phyloP scores from a whole-genome alignment of 1,140 invertebrate species.

The Daktulosphaira vitifoliae region DNA sequence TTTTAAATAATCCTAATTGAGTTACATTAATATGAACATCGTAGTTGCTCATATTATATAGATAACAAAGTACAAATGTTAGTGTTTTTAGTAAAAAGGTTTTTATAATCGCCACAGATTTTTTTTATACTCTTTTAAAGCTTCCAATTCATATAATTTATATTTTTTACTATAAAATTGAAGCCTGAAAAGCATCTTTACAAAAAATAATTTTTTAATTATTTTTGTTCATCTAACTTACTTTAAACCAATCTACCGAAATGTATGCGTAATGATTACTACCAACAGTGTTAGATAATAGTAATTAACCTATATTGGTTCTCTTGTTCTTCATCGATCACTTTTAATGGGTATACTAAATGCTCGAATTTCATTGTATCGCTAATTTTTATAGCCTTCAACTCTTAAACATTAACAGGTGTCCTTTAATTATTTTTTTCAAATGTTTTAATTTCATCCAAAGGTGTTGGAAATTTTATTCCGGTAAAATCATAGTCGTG shows the following conservation, averaged over 20 bases:
- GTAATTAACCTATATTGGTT: background rate
- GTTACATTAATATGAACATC: conserved; percentile 32
- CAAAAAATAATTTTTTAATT: background rate
- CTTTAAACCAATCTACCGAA: background rate
- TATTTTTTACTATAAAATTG: background rate
- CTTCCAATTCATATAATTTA: background rate
- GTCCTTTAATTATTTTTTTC: background rate
- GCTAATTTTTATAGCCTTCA: background rate
- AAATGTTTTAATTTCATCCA: background rate
- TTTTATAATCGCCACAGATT: background rate
- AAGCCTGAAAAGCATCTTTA: background rate
- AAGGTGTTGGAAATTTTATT: background rate
- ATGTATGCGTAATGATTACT: background rate
- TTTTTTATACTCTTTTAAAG: background rate
- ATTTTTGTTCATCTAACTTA: background rate
- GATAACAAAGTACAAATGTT: conserved; percentile 32
- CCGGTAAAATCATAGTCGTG: background rate
- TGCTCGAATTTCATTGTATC: background rate
- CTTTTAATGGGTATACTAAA: background rate
- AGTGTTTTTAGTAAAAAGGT: background rate
- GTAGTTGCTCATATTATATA: conserved; percentile 36
- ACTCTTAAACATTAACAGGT: background rate
- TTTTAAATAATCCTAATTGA: conserved; percentile 5
- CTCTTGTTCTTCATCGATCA: background rate
- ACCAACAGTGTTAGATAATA: background rate